Base-by-base conservation (phyloP, 2,888 invertebrate species). In the Listrodromus nycthemerus region DNA sequence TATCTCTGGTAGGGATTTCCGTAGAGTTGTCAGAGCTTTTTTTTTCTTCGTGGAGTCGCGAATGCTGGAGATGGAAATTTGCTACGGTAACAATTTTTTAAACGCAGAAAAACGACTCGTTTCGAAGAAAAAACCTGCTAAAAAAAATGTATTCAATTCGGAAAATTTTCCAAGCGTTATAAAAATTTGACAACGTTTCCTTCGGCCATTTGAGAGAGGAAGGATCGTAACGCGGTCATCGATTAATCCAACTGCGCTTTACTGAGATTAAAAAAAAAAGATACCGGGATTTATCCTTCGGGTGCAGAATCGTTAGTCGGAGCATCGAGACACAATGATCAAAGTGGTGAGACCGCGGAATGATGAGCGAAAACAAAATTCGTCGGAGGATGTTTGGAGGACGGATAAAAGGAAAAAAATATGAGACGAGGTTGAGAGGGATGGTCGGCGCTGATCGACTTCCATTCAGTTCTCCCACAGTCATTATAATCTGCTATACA, bases 391-490 rank as follows among this genome's bases (percentile, higher is more conserved):
- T 30, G 41, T 65, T 27, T 50, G 61, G 70, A 78, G 37, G 70
- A 61, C 30, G 2, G 16, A 1, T 24, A 24, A 55, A 24, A 66
- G 33, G 16, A 8, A 33, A 61, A 61, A 61, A 65, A 33, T n/a
- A 21, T n/a, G 21, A 70, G 58, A 48, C 48, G 45, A 63, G 19
- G 27, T 16, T 19, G 24, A 33, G 16, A 67, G 52, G 71, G 61
- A 37, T 41, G 41, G 30, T 55, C 65, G 41, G 70, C 27, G 41
- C 37, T 79, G 63, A 79, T 79, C 63, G 13, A 79, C 58, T 77
- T 69, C 69, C 78, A 71, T 55, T 65, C 58, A 58, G 33, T 65
- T 27, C 24, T 65, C 52, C n/a, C 63, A 41, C 37, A 79, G 70
- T 65, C 78, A 71, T 70, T 79, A 71, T 67, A 58, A 66, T 50